Evolutionary conservation across 1,140 invertebrate species (phyloP), one percentile per base, ranked within the genome.

Genomic region (Drosophila parabipectinata): DNA sequence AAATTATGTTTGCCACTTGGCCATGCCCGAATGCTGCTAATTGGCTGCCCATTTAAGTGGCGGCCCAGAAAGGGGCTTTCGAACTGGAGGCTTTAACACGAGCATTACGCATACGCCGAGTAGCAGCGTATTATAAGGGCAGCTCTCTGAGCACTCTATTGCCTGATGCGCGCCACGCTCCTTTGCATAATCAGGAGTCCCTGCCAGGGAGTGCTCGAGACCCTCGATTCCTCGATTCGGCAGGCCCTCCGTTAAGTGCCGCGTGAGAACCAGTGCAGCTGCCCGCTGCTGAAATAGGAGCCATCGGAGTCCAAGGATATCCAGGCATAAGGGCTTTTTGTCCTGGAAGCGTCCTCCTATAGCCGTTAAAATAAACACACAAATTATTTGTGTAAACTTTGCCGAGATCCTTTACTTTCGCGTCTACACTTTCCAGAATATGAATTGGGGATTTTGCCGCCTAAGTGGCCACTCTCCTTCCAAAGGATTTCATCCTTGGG

Each of bases 351-450:
- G 66, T 60, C 64, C 44, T 44, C 53, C 60, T 54, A 59, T 61
- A 79, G 82, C 82, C 85, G 82, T 88, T 82, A 87, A 87, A 87
- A 87, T 87, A 87, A 87, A 87, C 82, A 87, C 83, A 87, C 83
- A 87, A 87, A 87, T 87, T 87, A 87, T 88, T 87, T 87, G 82
- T 88, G 82, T 88, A 87, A 87, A 88, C 82, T 87, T 88, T 81
- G 79, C 62, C 44, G 44, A 57, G 56, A 78, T 85, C 68, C 71
- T 68, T 39, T 62, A 47, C 50, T 53, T 24, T 53, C 37, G 34
- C 44, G 28, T 48, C 47, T n/a, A 24, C 51, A 34, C 32, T 39
- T 58, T 28, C 39, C 9, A 18, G 44, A 68, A 76, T 58, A 75
- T 71, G 69, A 60, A 60, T 60, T 77, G 58, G 72, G 67, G 71